Base-by-base conservation (phyloP, 2,797 vertebrate genomes). In the Eidolon dupreanum region DNA sequence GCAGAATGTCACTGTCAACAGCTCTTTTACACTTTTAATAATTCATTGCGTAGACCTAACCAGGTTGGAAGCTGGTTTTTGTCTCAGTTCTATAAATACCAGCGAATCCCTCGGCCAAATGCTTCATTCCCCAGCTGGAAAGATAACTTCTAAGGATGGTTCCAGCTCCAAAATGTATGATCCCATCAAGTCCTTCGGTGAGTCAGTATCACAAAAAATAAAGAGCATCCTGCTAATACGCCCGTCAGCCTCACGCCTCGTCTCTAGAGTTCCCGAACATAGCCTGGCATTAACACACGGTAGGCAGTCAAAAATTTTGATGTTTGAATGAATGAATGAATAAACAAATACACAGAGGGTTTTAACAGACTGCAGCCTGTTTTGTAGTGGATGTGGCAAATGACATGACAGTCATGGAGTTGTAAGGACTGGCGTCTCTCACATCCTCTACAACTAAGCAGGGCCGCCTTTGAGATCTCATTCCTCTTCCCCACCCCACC, bases 321-420 rank as follows among this genome's bases (percentile, higher is more conserved):
- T 31, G 63, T 75, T 71, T 46, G 20, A 55, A 66, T 46, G 59
- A 74, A 26, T 51, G 33, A 74, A 26, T 51, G 33, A 65, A 43
- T 24, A 6, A 38, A 43, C 49, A 31, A 51, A 22, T 8, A 15
- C 24, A 33, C 3, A 1, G 33, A 20, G 17, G 41, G 36, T 38
- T 90, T 46, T 53, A 49, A 13, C 66, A 63, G 43, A 49, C 36
- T 36, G 61, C 36, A 90, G 24, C 36, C 33, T 8, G 15, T 20
- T 71, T 66, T 11, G 13, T 77, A 5, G 11, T 31, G 16, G 33
- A 20, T 3, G 36, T 3, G 26, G 59, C 59, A 55, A n/a, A 55
- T 5, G 49, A 9, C 74, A n/a, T 0, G 1, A 31, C 0, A 7
- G 33, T n/a, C 55, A 2, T 10, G 10, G 68, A 63, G 81, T 10